Evolutionary conservation across 1,140 invertebrate species (phyloP).

Genomic region (Augochlora pura): DNA sequence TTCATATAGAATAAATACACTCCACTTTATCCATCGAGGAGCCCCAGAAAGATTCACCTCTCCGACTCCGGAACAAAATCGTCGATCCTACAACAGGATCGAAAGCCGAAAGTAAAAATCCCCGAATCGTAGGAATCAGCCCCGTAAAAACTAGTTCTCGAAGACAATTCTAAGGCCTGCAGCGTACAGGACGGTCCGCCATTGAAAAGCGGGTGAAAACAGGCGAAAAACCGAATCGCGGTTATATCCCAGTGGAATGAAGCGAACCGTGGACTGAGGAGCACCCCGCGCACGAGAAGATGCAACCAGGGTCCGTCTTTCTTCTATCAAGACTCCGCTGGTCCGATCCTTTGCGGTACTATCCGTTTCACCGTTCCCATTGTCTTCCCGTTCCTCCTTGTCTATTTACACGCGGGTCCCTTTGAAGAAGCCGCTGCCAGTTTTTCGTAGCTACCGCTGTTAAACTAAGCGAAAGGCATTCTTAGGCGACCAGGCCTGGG

Average conservation of each 20-base stretch:
- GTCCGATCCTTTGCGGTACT: slow-evolving; percentile 61
- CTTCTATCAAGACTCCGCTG: slow-evolving; percentile 63
- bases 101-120: neutral
- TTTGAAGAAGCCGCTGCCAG: slow-evolving; percentile 71
- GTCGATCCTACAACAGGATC: too few relatives aligned
- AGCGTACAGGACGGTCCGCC: neutral
- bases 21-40: too few relatives aligned
- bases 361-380: slow-evolving; percentile 71
- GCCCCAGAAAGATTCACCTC: too few relatives aligned
- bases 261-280: slow-evolving; percentile 66
- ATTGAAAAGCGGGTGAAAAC: slow-evolving; percentile 55
- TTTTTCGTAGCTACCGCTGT: slow-evolving; percentile 68
- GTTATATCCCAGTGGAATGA: slow-evolving; percentile 52
- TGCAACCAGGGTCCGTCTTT: slow-evolving; percentile 52
- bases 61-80: too few relatives aligned
- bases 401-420: slow-evolving; percentile 64
- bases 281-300: slow-evolving; percentile 9
- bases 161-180: slow-evolving; percentile 11
- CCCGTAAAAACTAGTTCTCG: neutral
- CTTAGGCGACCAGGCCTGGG: slow-evolving; percentile 46
- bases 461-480: slow-evolving; percentile 77
- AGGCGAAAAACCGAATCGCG: slow-evolving; percentile 51
- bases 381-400: slow-evolving; percentile 68
- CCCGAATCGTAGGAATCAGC: neutral
- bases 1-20: too few relatives aligned